Evolutionary conservation across 2,797 vertebrate species (phyloP).

Genomic region (Amphiprion clarkii): DNA sequence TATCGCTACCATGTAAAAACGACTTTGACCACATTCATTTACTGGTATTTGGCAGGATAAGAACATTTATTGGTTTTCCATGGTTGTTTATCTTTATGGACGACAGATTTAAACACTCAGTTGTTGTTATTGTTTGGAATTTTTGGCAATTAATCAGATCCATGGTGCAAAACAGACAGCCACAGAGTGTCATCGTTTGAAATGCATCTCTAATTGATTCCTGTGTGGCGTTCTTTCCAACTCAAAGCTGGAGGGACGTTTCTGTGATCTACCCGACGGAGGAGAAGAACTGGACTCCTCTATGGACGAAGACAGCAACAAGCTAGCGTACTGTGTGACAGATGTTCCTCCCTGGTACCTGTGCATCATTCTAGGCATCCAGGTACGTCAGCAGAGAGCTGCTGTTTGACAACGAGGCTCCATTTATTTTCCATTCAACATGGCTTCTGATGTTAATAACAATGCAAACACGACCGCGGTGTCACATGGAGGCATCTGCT

Average conservation of each 20-base stretch:
- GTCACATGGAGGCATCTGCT: slow-evolving; percentile 43
- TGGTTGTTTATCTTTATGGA: not conserved
- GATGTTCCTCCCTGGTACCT: slow-evolving; percentile 95
- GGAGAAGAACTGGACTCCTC: slow-evolving; percentile 42
- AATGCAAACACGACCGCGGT: slow-evolving; percentile 31
- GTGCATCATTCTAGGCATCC: slow-evolving; percentile 94
- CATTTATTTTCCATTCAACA: not conserved
- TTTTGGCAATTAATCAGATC: too few species aligned
- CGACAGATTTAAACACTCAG: not conserved
- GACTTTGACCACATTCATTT: not conserved
- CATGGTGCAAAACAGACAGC: not conserved
- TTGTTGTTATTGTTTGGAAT: not conserved
- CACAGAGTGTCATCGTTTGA: not conserved
- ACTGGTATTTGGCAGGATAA: not conserved
- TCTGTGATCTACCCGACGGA: slow-evolving; percentile 68
- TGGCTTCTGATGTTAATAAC: slow-evolving; percentile 17
- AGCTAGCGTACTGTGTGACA: slow-evolving; percentile 89
- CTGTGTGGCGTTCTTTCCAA: not conserved
- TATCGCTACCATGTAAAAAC: not conserved
- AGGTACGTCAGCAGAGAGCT: slow-evolving; percentile 83
- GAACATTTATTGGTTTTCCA: not conserved
- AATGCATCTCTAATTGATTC: not conserved
- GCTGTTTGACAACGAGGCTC: not conserved
- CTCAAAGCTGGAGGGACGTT: slow-evolving; percentile 82
- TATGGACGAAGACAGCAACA: slow-evolving; percentile 60